Base-by-base conservation (phyloP, 2,888 invertebrate genomes). In the Dastarcus helophoroides region DNA sequence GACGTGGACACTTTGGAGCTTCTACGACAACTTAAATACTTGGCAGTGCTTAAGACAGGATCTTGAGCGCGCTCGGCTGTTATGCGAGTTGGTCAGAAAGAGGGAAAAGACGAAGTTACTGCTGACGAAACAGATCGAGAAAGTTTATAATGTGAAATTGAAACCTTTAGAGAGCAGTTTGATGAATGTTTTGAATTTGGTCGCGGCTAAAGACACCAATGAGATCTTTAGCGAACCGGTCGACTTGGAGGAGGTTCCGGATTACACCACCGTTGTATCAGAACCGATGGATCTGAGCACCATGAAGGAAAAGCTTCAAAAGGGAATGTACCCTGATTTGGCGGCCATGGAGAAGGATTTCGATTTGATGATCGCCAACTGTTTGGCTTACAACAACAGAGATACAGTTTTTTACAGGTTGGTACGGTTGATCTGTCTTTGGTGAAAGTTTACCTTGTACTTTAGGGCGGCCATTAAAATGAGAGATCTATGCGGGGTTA, bases 31-130 rank as follows among this genome's bases (percentile, higher is more conserved):
- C 64, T 93, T 2, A 90, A 91, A 52, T 91, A 93, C 53, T n/a
- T 91, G 91, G 86, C 88, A 91, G 57, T 78, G 88, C 47, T 68
- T 97, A 44, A 71, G 95, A 1, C 93, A 94, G 53, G 93, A 95
- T 57, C 65, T 97, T 41, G 97, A 98, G 58, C 72, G 91, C 35
- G 93, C 91, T 1, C 73, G 88, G 61, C 67, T 97, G 16, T 71
- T 97, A 0, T 93, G 94, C 54, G 97, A 97, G 60, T 60, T 95
- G 41, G 90, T 97, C 3, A 75, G 95, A 31, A 97, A 97, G 56
- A 73, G 97, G 22, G 97, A 98, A 62, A 91, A 91, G 49, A 68
- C 90, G 9, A 98, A 98, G 62, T 76, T 88, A 31, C 89, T 91
- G 53, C 69, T 76, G 47, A 79, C 84, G 1, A 79, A 80, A 60